Evolutionary conservation across 2,797 vertebrate genomes (phyloP).

Genomic region (Pogoniulus pusillus): DNA sequence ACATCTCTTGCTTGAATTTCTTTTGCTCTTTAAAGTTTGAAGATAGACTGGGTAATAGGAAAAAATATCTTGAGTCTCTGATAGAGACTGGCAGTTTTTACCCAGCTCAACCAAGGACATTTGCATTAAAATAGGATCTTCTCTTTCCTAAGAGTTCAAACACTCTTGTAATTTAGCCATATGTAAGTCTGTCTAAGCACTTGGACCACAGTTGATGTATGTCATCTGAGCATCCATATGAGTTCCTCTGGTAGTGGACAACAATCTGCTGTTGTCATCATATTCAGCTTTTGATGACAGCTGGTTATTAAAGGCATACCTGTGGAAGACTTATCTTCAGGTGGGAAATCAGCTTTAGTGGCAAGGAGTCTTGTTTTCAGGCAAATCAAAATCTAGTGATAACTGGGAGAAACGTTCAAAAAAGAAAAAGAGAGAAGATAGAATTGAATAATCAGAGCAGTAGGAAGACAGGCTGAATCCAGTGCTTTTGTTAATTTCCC

Average conservation of each 20-base stretch:
- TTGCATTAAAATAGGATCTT: background rate
- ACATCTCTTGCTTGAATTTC: background rate
- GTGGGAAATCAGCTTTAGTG: background rate
- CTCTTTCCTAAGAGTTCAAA: background rate
- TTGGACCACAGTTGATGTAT: background rate
- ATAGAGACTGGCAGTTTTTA: background rate
- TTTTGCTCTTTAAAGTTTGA: background rate
- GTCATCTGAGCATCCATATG: background rate
- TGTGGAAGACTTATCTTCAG: background rate
- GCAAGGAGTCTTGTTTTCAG: background rate
- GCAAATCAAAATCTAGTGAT: background rate
- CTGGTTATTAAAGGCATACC: background rate
- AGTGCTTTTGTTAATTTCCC: constrained; percentile 1
- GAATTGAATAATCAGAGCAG: background rate
- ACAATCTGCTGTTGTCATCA: background rate
- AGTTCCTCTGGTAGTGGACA: background rate
- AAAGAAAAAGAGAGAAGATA: background rate
- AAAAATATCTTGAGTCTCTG: background rate
- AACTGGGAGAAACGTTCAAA: background rate
- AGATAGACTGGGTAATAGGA: background rate
- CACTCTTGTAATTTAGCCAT: background rate
- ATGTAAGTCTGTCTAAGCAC: background rate
- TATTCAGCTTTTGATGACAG: background rate
- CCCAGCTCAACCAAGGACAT: background rate
- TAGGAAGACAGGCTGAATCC: background rate